Percentiles rank a stretch among this genome's conserved stretches.
These are phyloP conservation scores for Dryoscopus gambensis DNA, from an alignment of 2,113 vertebrate genomes.

Conservation along the genomic window DNA sequence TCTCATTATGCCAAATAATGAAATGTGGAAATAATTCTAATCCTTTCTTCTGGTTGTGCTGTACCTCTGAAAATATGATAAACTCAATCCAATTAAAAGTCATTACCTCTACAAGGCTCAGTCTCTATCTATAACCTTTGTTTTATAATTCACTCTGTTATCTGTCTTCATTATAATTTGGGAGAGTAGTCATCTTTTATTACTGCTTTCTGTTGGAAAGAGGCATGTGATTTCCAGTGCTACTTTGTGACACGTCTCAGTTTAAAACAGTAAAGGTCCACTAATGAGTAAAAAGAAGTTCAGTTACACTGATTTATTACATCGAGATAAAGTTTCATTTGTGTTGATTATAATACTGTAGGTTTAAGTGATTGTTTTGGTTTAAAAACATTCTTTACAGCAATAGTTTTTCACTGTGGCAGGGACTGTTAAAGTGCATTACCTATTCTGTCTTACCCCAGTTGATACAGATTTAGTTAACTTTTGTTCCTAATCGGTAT, in stretches of 20 bases:
- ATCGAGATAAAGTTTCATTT: slow-evolving; percentile 40
- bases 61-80: slow-evolving; percentile 80
- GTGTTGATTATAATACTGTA: not conserved
- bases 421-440: not conserved
- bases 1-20: slow-evolving; percentile 84
- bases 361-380: not conserved
- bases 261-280: slow-evolving; percentile 45
- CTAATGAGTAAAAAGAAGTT: slow-evolving; percentile 42
- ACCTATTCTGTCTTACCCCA: not conserved
- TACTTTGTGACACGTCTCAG: slow-evolving; percentile 18
- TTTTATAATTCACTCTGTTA: slow-evolving; percentile 72
- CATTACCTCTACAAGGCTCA: slow-evolving; percentile 75
- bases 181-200: slow-evolving; percentile 56
- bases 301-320: not conserved
- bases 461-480: not conserved
- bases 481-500: not conserved
- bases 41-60: slow-evolving; percentile 78
- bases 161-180: slow-evolving; percentile 71
- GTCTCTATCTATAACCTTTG: slow-evolving; percentile 71
- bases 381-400: not conserved
- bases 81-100: slow-evolving; percentile 86
- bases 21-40: slow-evolving; percentile 84
- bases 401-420: not conserved
- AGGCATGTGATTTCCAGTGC: slow-evolving; percentile 39
- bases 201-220: slow-evolving; percentile 31